Evolutionary conservation across 2,888 invertebrate genomes (phyloP), one percentile per base, ranked within the genome.

Genomic region (Cabera pusaria): DNA sequence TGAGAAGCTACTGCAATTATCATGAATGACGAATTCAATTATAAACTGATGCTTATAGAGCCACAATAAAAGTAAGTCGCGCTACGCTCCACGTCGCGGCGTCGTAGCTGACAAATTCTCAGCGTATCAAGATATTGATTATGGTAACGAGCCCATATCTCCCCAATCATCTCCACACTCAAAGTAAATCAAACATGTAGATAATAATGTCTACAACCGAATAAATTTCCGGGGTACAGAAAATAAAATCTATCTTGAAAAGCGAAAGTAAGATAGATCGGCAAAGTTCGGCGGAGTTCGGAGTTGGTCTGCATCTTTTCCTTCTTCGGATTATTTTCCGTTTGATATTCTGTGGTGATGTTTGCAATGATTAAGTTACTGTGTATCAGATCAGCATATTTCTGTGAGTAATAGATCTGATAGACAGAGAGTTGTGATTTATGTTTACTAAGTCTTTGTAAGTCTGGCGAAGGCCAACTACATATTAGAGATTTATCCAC

Each of bases 241-340:
- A 51, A 72, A 76, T 76, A 73, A 79, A 81, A 79, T 75, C 65
- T 72, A 74, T 74, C 72, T 61, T 65, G 67, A 62, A 74, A 72
- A 76, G 67, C 61, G 69, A 78, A 81, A 82, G 77, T 73, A 81
- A 81, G 84, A 84, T 83, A 78, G 82, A 84, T 84, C 65, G 73
- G 45, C 55, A 55, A 78, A 78, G 71, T 82, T 75, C 52, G 58
- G 63, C 58, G 61, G 76, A 80, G 73, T 81, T 77, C 47, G 44
- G 41, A 34, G 39, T 38, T 37, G 49, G 40, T 47, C 34, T 28
- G 33, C 32, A 31, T 32, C 35, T 26, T 38, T 37, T 31, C 44
- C 49, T 44, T 42, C 44, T 46, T 39, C 23, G 19, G 12, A 8
- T 24, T 33, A 23, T 33, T 34, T 34, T 21, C 16, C 10, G 12